Conservation (phyloP, 2,888 invertebrate genomes). For the Ectemnius lituratus region DNA sequence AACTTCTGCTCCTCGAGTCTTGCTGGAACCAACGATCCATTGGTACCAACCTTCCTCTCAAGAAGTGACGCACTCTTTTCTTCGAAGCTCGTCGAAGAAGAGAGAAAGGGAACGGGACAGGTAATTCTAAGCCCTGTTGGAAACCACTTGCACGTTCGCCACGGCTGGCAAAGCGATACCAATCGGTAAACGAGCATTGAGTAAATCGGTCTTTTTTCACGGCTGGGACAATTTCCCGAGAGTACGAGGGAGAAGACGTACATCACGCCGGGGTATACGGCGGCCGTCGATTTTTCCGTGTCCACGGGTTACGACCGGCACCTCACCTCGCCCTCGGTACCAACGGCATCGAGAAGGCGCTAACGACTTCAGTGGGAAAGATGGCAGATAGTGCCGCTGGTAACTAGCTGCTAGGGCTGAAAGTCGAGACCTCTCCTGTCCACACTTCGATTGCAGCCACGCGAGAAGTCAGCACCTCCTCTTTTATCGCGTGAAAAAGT, state of each 20-base stretch:
- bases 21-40: neutral
- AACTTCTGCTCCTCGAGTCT: neutral
- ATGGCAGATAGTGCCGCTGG: slow-evolving; percentile 51
- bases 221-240: slow-evolving; percentile 3
- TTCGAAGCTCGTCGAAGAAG: slow-evolving; percentile 8
- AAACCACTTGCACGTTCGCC: no score
- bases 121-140: no score
- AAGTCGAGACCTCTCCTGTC: slow-evolving; percentile 23
- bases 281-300: slow-evolving; percentile 18
- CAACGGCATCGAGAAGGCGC: slow-evolving; percentile 43
- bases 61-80: slow-evolving; percentile 5
- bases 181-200: slow-evolving; percentile 4
- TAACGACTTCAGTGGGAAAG: slow-evolving; percentile 59
- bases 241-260: neutral
- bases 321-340: slow-evolving; percentile 25
- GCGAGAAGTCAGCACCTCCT: slow-evolving; percentile 11
- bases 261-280: neutral
- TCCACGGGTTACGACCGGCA: slow-evolving; percentile 49
- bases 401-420: slow-evolving; percentile 41
- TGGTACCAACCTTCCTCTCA: neutral
- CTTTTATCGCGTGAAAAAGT: no score
- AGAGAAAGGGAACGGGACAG: no score
- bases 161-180: neutral
- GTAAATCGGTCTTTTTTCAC: slow-evolving; percentile 2
- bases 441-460: slow-evolving; percentile 24